Evolutionary conservation across 92 coral and sea anemone species (phyloP), one percentile per base, ranked within the genome.

Genomic region (Porites rus): DNA sequence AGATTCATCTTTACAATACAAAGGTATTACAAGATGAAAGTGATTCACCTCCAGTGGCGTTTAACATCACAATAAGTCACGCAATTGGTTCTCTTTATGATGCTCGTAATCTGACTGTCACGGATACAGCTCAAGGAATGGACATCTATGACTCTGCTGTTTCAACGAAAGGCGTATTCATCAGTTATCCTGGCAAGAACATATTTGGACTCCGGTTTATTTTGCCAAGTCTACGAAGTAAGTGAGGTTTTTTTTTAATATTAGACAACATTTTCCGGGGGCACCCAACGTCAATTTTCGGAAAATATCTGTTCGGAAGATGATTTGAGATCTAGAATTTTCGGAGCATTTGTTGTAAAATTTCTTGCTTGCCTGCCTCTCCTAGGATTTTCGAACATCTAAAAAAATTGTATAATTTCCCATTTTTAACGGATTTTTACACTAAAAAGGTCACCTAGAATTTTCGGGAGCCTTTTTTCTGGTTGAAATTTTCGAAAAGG

Each of bases 31-130:
- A 90, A 51, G 62, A 70, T 6, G 84, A 84, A 56, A 79, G 90
- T 71, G 98, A 95, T 92, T 92, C 99, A 0, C 98, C 99, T n/a
- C 78, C 84, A 11, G 76, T 96, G 12, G 69, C 79, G 65, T 97
- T 96, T 77, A 93, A 92, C 88, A 93, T 97, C 50, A 97, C 98
- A 51, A 90, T 97, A 67, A 74, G 93, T 78, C 98, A 95, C 78
- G 87, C 79, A 7, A 86, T 78, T 14, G 86, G 80, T 75, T 97
- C 99, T 24, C 76, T 76, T 53, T 92, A 91, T 67, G 97, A 95
- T 22, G 99, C 99, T 1, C 88, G 91, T 80, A 92, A 97, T 81
- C 75, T 97, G 80, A 90, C 88, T 43, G 87, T 95, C 54, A 67
- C 80, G 21, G 99, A 97, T 82, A 50, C 70, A n/a, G 90, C 95